phyloP scores from a whole-genome alignment of 2,888 invertebrate species.

The Serripes groenlandicus region DNA sequence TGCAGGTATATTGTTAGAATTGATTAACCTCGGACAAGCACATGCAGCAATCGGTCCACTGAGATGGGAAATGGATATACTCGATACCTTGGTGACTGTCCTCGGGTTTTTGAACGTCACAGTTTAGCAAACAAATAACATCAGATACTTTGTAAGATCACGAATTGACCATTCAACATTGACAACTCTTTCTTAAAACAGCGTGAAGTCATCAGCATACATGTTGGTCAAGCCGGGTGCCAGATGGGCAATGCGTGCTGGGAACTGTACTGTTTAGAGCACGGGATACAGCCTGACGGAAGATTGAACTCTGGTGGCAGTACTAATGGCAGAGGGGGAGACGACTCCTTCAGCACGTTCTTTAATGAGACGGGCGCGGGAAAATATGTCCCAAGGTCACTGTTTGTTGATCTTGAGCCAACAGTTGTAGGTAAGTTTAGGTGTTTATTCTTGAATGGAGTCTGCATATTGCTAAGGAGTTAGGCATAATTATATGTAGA shows the following conservation, averaged over 20 bases:
- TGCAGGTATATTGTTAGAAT: no score
- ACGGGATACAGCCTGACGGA: slow-evolving; percentile 86
- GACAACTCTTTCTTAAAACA: no score
- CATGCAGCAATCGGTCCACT: no score
- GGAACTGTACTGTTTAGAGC: slow-evolving; percentile 88
- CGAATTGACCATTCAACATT: no score
- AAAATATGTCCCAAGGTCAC: slow-evolving; percentile 97
- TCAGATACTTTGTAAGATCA: no score
- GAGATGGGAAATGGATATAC: no score
- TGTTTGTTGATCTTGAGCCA: slow-evolving; percentile 98
- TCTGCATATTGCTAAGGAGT: background rate
- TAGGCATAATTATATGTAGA: background rate
- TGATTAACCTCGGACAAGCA: no score
- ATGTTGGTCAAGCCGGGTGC: slow-evolving; percentile 87
- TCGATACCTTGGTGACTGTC: no score
- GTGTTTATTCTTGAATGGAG: background rate
- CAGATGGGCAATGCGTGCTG: slow-evolving; percentile 88
- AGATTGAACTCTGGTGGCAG: slow-evolving; percentile 82
- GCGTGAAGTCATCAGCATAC: slow-evolving; percentile 87
- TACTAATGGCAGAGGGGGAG: slow-evolving; percentile 87
- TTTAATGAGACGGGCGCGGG: slow-evolving; percentile 95
- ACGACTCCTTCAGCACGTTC: slow-evolving; percentile 94
- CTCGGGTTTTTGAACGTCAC: no score
- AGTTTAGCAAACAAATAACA: no score
- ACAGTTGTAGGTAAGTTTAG: slow-evolving; percentile 93